These are phyloP conservation scores for Cacatua alba DNA, from an alignment of 2,113 vertebrate genomes.

Conservation along the genomic window DNA sequence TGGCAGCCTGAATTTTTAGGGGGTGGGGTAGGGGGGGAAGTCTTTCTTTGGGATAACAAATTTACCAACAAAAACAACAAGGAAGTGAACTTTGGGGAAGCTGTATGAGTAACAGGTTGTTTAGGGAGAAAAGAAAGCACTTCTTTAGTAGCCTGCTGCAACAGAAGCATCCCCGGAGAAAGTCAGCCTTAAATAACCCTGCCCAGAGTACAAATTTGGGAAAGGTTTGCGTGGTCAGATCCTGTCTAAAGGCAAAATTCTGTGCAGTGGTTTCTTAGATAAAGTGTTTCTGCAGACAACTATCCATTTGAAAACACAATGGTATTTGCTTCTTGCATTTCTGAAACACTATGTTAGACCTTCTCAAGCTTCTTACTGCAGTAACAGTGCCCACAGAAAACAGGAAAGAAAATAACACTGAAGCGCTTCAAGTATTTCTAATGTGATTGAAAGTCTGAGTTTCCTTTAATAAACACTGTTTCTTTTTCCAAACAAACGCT, in stretches of 20 bases:
- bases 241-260: background rate
- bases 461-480: background rate
- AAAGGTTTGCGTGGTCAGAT: background rate
- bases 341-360: background rate
- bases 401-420: background rate
- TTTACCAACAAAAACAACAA: background rate
- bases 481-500: background rate
- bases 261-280: background rate
- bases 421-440: background rate
- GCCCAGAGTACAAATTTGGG: background rate
- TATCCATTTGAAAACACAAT: background rate
- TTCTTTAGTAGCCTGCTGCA: background rate
- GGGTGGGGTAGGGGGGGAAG: too few species aligned
- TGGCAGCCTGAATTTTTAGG: background rate
- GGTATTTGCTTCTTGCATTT: background rate
- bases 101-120: background rate
- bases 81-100: background rate
- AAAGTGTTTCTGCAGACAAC: background rate
- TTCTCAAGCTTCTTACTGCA: background rate
- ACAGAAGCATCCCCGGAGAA: background rate
- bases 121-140: background rate
- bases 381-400: background rate
- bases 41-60: too few species aligned
- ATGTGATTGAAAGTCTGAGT: background rate
- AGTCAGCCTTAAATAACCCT: background rate